phyloP scores from a whole-genome alignment of 2,888 invertebrate genomes.

The Tinea pellionella region DNA sequence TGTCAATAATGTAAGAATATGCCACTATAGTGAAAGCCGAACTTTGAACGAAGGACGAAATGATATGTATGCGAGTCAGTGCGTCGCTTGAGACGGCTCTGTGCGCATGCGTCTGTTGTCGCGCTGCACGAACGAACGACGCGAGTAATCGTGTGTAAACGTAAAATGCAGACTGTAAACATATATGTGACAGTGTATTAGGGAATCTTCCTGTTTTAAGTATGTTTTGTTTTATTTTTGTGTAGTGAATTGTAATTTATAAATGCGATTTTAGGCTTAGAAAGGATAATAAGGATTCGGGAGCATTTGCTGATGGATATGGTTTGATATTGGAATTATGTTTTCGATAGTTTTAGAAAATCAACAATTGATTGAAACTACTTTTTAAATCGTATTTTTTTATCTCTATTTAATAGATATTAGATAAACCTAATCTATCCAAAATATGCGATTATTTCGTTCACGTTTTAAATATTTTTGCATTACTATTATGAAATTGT shows the following conservation, averaged over 20 bases:
- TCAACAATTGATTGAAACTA: no score
- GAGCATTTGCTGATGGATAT: not conserved
- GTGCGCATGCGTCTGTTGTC: slow-evolving; percentile 23
- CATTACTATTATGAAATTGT: slow-evolving; percentile 16
- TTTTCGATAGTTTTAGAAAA: not conserved
- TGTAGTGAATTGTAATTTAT: not conserved
- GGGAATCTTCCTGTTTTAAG: slow-evolving; percentile 41
- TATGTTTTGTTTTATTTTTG: slow-evolving; percentile 33
- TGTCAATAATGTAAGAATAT: not conserved
- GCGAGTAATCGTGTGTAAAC: not conserved
- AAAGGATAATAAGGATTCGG: not conserved
- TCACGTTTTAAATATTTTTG: not conserved
- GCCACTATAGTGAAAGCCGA: slow-evolving; percentile 48
- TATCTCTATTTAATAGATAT: slow-evolving; percentile 15
- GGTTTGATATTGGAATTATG: not conserved
- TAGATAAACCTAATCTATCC: slow-evolving; percentile 15
- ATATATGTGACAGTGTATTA: not conserved
- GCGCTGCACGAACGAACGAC: slow-evolving; percentile 19
- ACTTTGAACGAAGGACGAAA: slow-evolving; percentile 39
- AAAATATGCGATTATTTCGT: not conserved
- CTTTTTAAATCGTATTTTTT: not conserved
- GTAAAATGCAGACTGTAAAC: not conserved
- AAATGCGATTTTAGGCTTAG: not conserved
- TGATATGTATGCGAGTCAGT: slow-evolving; percentile 27
- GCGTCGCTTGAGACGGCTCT: slow-evolving; percentile 28